Conservation (phyloP, 2,888 invertebrate species). For the Drosophila rellima region DNA sequence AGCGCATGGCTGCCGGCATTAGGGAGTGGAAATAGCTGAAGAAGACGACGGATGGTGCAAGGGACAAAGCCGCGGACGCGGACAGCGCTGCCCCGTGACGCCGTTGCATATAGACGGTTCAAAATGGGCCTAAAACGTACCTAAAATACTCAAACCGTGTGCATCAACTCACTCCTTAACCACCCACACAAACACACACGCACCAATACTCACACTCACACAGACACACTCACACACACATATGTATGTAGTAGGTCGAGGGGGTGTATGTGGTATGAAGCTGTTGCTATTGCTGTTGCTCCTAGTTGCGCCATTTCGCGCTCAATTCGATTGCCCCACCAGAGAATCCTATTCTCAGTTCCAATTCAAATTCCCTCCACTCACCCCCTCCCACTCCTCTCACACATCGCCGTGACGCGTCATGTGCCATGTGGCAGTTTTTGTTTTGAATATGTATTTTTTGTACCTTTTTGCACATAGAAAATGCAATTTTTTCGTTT, state of each 20-base stretch:
- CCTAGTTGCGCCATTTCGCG: slow-evolving; percentile 52
- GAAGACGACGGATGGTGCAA: background rate
- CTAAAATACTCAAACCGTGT: slow-evolving; percentile 44
- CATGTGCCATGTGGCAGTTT: slow-evolving; percentile 65
- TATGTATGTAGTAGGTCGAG: background rate
- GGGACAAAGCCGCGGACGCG: background rate
- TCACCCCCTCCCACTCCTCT: background rate
- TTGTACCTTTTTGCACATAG: slow-evolving; percentile 40
- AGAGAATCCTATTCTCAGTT: slow-evolving; percentile 8
- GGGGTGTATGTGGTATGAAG: slow-evolving; percentile 9
- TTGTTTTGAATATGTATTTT: slow-evolving; percentile 74
- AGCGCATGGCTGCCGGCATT: slow-evolving; percentile 11
- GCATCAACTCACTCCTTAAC: slow-evolving; percentile 4
- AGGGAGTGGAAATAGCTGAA: background rate
- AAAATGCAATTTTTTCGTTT: slow-evolving; percentile 79
- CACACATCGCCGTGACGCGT: slow-evolving; percentile 21
- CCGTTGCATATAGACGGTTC: slow-evolving; percentile 40
- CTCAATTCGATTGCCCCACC: slow-evolving; percentile 63
- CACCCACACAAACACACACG: slow-evolving; percentile 6
- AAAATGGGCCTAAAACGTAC: slow-evolving; percentile 57
- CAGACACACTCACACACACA: slow-evolving; percentile 1
- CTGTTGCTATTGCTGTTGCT: slow-evolving; percentile 58
- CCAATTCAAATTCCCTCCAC: slow-evolving; percentile 5
- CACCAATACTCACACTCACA: slow-evolving; percentile 5
- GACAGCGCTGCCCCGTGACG: slow-evolving; percentile 31